These are phyloP conservation scores for Hymenopus coronatus DNA, from an alignment of 2,888 invertebrate genomes.

Conservation along the genomic window DNA sequence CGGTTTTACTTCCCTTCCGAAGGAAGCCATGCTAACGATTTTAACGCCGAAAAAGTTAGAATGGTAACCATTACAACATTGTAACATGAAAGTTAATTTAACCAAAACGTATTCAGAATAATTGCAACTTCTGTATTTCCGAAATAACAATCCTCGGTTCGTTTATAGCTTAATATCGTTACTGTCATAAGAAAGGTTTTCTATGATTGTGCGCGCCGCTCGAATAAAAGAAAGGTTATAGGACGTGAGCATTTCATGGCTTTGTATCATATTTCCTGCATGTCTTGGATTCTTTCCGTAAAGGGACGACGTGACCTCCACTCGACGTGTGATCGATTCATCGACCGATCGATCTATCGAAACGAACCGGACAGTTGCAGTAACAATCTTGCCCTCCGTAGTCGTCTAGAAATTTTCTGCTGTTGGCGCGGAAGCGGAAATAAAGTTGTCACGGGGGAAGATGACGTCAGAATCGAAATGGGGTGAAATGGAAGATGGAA, in stretches of 20 bases:
- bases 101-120: no score
- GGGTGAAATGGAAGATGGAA: neutral
- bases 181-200: neutral
- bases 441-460: slow-evolving; percentile 5
- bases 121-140: no score
- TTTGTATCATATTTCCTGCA: neutral
- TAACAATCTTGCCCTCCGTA: neutral
- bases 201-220: neutral
- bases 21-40: no score
- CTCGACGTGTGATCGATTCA: neutral
- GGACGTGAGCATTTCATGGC: neutral
- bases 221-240: neutral
- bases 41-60: no score
- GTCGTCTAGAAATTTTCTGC: neutral
- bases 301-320: neutral
- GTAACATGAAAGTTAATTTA: no score
- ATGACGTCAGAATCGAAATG: slow-evolving; percentile 17
- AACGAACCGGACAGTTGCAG: neutral
- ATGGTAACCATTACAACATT: no score
- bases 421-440: slow-evolving; percentile 14
- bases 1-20: no score
- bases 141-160: neutral
- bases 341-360: neutral
- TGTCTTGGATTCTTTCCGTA: neutral
- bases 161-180: neutral